phyloP scores from a whole-genome alignment of 2,888 invertebrate species.

The Prenolepis imparis region DNA sequence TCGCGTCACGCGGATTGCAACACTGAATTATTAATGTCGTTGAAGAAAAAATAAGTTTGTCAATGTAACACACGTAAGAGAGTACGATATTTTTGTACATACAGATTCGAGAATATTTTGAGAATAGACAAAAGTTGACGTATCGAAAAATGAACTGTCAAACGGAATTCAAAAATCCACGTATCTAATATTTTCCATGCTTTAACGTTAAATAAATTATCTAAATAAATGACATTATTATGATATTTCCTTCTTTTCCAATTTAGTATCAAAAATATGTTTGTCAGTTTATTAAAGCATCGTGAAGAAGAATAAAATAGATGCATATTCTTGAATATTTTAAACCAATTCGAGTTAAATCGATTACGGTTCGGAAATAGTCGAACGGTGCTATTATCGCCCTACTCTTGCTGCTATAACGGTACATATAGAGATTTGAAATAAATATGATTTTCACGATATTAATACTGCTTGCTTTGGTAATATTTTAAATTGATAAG shows the following conservation, averaged over 20 bases:
- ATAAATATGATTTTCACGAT: slow-evolving; percentile 9
- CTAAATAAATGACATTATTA: neutral
- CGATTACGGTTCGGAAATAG: slow-evolving; percentile 35
- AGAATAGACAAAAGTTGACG: neutral
- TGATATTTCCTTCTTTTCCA: neutral
- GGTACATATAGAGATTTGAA: slow-evolving; percentile 26
- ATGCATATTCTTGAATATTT: neutral
- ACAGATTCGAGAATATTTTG: slow-evolving; percentile 10
- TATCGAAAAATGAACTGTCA: neutral
- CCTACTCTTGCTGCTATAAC: slow-evolving; percentile 14
- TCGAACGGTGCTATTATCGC: slow-evolving; percentile 35
- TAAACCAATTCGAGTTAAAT: slow-evolving; percentile 10
- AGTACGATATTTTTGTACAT: neutral
- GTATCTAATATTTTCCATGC: neutral
- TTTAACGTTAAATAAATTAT: neutral
- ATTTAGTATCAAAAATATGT: neutral
- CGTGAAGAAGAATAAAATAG: slow-evolving; percentile 22
- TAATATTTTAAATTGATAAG: neutral
- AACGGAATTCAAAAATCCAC: neutral
- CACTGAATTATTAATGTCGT: slow-evolving; percentile 31
- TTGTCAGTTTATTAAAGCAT: slow-evolving; percentile 5
- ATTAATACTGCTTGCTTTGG: neutral
- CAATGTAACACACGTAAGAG: neutral
- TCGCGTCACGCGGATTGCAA: neutral
- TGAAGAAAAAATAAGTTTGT: neutral